Percentiles rank a stretch among this genome's conserved stretches.
phyloP scores from a whole-genome alignment of 2,113 vertebrate species.

The Burhinus bistriatus region DNA sequence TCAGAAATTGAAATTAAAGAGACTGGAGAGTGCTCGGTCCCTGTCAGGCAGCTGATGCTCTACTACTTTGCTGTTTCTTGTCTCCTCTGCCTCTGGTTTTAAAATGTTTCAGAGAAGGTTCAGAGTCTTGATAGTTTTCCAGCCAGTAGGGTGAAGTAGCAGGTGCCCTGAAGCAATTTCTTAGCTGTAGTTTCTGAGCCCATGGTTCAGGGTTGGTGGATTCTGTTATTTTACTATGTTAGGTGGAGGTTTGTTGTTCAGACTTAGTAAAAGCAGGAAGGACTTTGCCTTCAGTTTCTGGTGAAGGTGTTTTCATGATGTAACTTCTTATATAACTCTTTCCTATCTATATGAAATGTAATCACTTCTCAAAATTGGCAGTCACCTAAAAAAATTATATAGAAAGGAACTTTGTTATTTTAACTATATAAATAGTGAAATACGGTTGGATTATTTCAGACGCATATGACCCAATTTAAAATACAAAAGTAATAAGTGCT shows the following conservation, averaged over 20 bases:
- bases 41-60: neutral
- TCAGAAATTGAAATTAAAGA: neutral
- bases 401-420: neutral
- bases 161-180: neutral
- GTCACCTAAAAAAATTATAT: neutral
- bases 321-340: neutral
- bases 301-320: neutral
- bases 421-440: neutral
- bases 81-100: neutral
- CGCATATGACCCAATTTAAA: neutral
- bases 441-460: neutral
- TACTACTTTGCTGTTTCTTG: neutral
- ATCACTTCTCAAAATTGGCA: neutral
- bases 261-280: neutral
- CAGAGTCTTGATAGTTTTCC: neutral
- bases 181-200: neutral
- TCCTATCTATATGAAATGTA: neutral
- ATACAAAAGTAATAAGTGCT: conserved; percentile 9
- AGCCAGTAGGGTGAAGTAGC: neutral
- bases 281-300: neutral
- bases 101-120: neutral
- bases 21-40: neutral
- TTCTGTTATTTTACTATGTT: neutral
- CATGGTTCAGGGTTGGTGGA: neutral
- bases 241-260: neutral